These are phyloP conservation scores for Stenopsyche tienmushanensis DNA, from an alignment of 1,140 invertebrate genomes.

Conservation along the genomic window DNA sequence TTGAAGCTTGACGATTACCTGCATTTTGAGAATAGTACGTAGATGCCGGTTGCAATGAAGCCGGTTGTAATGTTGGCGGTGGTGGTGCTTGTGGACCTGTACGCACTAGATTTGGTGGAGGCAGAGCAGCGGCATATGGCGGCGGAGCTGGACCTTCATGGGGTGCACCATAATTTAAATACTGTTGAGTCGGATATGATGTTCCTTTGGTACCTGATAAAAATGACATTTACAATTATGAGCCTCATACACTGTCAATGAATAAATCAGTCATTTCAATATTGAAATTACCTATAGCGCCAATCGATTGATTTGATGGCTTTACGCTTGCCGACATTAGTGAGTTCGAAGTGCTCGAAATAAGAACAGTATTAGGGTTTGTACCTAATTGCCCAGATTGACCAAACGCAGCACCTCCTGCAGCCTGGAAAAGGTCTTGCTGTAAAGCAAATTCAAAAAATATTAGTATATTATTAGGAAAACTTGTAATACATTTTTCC, in stretches of 20 bases:
- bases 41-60: conserved; percentile 27
- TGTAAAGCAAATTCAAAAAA: conserved; percentile 14
- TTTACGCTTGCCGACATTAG: conserved; percentile 89
- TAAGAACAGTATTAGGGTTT: conserved; percentile 85
- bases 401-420: conserved; percentile 65
- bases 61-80: conserved; percentile 37
- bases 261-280: neutral
- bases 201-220: conserved; percentile 36
- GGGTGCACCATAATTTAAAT: conserved; percentile 51
- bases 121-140: conserved; percentile 48
- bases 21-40: conserved; percentile 38
- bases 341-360: conserved; percentile 83
- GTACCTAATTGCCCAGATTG: conserved; percentile 77
- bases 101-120: conserved; percentile 44
- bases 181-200: conserved; percentile 53
- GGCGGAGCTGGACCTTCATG: conserved; percentile 48
- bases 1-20: conserved; percentile 17
- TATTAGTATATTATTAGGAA: neutral
- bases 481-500: neutral
- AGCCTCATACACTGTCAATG: neutral
- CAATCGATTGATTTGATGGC: conserved; percentile 74
- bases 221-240: neutral
- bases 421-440: conserved; percentile 46
- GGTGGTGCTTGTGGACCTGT: conserved; percentile 22
- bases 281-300: conserved; percentile 66